Percentiles rank a stretch among this genome's conserved stretches.
Evolutionary conservation across 2,888 invertebrate species (phyloP).

Genomic region (Aphodius granarius): DNA sequence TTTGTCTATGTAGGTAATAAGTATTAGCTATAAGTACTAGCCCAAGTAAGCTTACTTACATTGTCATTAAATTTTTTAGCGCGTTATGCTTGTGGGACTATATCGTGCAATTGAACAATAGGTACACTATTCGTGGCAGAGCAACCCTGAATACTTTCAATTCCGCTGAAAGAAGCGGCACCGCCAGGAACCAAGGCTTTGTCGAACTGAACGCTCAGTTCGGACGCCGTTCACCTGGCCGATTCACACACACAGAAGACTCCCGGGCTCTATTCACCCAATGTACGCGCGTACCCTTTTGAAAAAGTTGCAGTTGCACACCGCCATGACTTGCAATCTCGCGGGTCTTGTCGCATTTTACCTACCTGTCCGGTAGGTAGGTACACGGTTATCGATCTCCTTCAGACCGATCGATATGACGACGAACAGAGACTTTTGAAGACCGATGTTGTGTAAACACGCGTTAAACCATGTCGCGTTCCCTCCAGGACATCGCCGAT

Average conservation of each 20-base stretch:
- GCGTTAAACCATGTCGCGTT: slow-evolving; percentile 23
- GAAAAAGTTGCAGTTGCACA: slow-evolving; percentile 29
- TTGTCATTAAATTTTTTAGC: too few species aligned
- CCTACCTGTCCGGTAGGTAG: slow-evolving; percentile 20
- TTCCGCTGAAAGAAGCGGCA: background rate
- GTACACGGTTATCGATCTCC: slow-evolving; percentile 16
- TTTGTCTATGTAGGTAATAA: too few species aligned
- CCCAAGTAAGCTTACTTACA: too few species aligned
- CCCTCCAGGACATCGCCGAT: slow-evolving; percentile 21
- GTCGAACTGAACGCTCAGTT: slow-evolving; percentile 10
- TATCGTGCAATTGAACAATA: background rate
- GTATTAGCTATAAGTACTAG: too few species aligned
- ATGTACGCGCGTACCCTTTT: slow-evolving; percentile 14
- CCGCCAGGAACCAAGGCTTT: slow-evolving; percentile 27
- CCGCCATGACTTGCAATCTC: slow-evolving; percentile 31
- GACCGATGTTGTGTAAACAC: slow-evolving; percentile 21
- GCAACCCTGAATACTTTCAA: background rate
- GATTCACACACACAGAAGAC: slow-evolving; percentile 21
- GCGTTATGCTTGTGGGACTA: background rate
- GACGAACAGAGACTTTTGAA: slow-evolving; percentile 17
- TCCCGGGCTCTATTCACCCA: background rate
- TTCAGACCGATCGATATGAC: slow-evolving; percentile 21
- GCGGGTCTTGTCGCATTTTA: slow-evolving; percentile 28
- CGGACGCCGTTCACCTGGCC: slow-evolving; percentile 24
- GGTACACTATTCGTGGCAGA: background rate